Percentiles rank a stretch among this genome's conserved stretches.
phyloP scores from a whole-genome alignment of 2,888 invertebrate species.

The Odontomyia ornata region DNA sequence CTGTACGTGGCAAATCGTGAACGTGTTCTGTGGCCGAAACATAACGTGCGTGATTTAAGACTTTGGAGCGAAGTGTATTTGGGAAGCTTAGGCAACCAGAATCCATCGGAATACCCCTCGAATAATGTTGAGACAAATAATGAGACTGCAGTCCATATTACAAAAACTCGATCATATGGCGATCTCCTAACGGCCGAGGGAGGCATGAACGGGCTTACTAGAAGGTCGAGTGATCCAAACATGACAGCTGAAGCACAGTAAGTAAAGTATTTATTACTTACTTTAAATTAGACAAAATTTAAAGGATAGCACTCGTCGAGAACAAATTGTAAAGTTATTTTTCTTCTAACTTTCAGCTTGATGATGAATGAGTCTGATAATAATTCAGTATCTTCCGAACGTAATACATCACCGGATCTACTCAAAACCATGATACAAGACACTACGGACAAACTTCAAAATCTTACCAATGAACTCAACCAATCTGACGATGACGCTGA shows the following conservation, averaged over 20 bases:
- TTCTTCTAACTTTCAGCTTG: conserved; percentile 57
- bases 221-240: conserved; percentile 87
- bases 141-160: conserved; percentile 69
- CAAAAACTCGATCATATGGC: conserved; percentile 87
- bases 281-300: conserved; percentile 31
- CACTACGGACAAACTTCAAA: conserved; percentile 57
- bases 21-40: conserved; percentile 83
- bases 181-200: conserved; percentile 76
- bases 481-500: conserved; percentile 54
- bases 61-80: conserved; percentile 89
- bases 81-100: conserved; percentile 67
- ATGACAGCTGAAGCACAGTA: conserved; percentile 78
- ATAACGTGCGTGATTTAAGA: conserved; percentile 81
- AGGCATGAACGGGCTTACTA: conserved; percentile 67
- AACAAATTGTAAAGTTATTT: too few relatives aligned
- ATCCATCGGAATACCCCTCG: conserved; percentile 62
- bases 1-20: conserved; percentile 72
- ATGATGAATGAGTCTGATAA: conserved; percentile 58
- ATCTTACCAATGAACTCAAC: conserved; percentile 58
- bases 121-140: conserved; percentile 55
- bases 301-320: too few relatives aligned
- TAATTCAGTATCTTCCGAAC: conserved; percentile 60
- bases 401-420: conserved; percentile 56
- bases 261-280: conserved; percentile 53
- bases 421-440: conserved; percentile 56